A percentile compares a stretch with the other conserved stretches of the same genome.
phyloP scores from a whole-genome alignment of 2,888 invertebrate genomes.

The Flabesymbios commensalis region DNA sequence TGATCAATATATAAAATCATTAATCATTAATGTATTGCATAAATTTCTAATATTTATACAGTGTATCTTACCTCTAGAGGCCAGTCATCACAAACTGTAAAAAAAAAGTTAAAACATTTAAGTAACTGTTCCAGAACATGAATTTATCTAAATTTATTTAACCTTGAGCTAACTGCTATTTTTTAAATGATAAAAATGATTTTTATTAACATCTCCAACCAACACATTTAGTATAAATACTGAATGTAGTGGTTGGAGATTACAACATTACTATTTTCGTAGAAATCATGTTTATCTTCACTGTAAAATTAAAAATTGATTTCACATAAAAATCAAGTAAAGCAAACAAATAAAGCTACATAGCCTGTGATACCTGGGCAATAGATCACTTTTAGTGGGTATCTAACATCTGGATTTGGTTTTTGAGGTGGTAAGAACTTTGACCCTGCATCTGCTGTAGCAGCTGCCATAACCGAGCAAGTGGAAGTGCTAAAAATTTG shows the following conservation, averaged over 20 bases:
- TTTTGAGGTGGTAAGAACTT: slow-evolving; percentile 25
- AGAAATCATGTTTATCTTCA: too few relatives aligned
- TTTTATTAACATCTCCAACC: not conserved
- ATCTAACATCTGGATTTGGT: slow-evolving; percentile 31
- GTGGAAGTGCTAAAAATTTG: too few relatives aligned
- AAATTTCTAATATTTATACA: too few relatives aligned
- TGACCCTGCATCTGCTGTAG: not conserved
- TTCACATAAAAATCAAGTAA: too few relatives aligned
- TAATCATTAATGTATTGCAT: not conserved
- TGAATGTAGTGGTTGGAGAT: too few relatives aligned
- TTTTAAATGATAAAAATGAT: not conserved
- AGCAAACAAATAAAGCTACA: too few relatives aligned
- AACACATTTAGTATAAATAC: too few relatives aligned
- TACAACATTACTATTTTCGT: too few relatives aligned
- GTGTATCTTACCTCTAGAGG: slow-evolving; percentile 33
- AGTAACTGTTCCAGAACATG: not conserved
- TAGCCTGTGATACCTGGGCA: too few relatives aligned
- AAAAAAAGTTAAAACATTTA: slow-evolving; percentile 2
- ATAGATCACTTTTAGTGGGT: slow-evolving; percentile 37
- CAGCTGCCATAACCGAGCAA: not conserved
- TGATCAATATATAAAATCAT: too few relatives aligned
- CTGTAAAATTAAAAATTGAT: too few relatives aligned
- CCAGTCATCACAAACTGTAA: slow-evolving; percentile 38
- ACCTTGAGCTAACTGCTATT: slow-evolving; percentile 1
- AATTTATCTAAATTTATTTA: too few relatives aligned